Evolutionary conservation across 2,888 invertebrate genomes (phyloP), one percentile per base, ranked within the genome.

Genomic region (Epinotia nisella): DNA sequence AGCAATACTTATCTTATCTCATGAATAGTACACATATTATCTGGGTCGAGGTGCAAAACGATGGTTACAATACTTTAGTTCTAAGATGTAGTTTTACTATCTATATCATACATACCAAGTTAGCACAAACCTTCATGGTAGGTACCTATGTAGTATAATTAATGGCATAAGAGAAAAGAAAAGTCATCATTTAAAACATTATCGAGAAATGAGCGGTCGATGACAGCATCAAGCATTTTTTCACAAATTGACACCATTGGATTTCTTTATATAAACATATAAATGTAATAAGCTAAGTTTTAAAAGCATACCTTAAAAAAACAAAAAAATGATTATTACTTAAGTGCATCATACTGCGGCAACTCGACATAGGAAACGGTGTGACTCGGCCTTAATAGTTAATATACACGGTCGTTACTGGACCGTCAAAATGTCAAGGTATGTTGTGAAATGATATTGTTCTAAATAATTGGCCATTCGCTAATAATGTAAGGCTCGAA

Each of bases 171-270:
- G 15, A 41, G n/a, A 39, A 24, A 61, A 15, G 9, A 61, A 61
- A 17, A n/a, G 17, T 59, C 35, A 35, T 59, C 29, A 15, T 59
- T 59, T n/a, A 39, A 17, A 35, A 35, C 39, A 41, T 60, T 11
- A 39, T 39, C n/a, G 49, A 62, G 24, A 24, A 62, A 1, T 62
- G 61, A 62, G 61, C 45, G 24, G 45, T 49, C 3, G 21, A n/a
- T 49, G 41, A 13, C 29, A n/a, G 15, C 1, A 41, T 13, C 7
- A n/a, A 15, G 10, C 24, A 10, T 62, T 49, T 49, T 62, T 62
- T 62, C 49, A 62, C 62, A 62, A 62, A 62, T 62, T 7, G 61
- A 61, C n/a, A 49, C 3, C 61, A 62, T 49, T n/a, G 62, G n/a
- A 17, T n/a, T n/a, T 61, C n/a, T 24, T 1, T 11, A 49, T n/a